These are phyloP conservation scores for Lycaena phlaeas DNA, from an alignment of 2,888 invertebrate species.

Conservation along the genomic window DNA sequence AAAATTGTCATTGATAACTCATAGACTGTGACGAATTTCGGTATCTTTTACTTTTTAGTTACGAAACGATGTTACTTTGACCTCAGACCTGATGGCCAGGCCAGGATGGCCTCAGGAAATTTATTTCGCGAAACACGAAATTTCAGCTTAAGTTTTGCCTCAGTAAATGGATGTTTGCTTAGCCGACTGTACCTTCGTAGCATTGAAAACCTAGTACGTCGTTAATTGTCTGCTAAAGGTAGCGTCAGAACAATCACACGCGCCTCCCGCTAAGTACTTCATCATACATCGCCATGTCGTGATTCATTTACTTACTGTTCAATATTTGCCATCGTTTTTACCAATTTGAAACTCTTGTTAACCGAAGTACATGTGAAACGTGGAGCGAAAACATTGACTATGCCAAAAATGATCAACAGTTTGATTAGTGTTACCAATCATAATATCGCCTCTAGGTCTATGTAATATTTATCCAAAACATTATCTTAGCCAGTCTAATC, in stretches of 20 bases:
- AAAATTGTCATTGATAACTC: no score
- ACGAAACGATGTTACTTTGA: no score
- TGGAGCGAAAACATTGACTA: no score
- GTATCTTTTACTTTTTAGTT: no score
- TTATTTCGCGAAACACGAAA: no score
- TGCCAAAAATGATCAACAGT: background rate
- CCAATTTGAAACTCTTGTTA: background rate
- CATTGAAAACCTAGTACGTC: constrained; percentile 1
- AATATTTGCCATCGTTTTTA: background rate
- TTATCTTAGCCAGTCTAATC: no score
- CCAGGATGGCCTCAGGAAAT: no score
- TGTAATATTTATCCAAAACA: no score
- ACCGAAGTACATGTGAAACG: background rate
- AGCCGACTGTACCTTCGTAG: background rate
- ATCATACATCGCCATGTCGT: background rate
- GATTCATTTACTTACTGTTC: background rate
- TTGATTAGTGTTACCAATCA: background rate
- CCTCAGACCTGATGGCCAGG: no score
- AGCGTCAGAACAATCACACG: constrained; percentile 4
- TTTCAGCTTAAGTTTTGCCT: no score
- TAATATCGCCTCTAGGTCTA: background rate
- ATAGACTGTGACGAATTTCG: no score
- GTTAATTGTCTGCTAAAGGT: constrained; percentile 10
- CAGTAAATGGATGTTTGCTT: background rate
- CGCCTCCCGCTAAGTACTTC: constrained; percentile 2